Percentiles rank a stretch among this genome's conserved stretches.
These are phyloP conservation scores for Aeoliscus strigatus DNA, from an alignment of 2,797 vertebrate genomes.

Conservation along the genomic window DNA sequence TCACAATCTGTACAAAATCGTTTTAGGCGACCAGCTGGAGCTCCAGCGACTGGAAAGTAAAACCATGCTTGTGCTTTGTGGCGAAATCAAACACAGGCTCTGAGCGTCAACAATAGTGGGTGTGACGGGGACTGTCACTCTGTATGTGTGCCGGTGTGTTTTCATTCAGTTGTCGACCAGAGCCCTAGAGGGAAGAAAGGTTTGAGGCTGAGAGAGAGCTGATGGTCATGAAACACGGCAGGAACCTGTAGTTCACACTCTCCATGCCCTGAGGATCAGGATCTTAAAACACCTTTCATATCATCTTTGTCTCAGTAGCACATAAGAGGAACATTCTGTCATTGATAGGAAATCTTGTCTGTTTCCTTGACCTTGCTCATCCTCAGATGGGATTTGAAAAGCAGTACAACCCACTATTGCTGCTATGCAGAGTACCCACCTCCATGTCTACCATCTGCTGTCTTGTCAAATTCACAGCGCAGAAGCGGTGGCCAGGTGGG, in stretches of 20 bases:
- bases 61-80: slow-evolving; percentile 31
- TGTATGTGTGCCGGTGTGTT: slow-evolving; percentile 19
- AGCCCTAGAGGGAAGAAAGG: slow-evolving; percentile 7
- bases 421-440: not conserved
- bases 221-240: slow-evolving; percentile 26
- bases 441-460: slow-evolving; percentile 5
- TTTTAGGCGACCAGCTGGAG: slow-evolving; percentile 51
- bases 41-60: slow-evolving; percentile 25
- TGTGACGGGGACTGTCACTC: slow-evolving; percentile 33
- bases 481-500: slow-evolving; percentile 1
- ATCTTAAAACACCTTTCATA: slow-evolving; percentile 1
- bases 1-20: slow-evolving; percentile 44
- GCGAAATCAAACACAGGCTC: slow-evolving; percentile 36
- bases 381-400: not conserved
- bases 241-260: slow-evolving; percentile 27
- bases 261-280: not conserved
- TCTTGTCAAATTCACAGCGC: slow-evolving; percentile 14
- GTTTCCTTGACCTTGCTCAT: slow-evolving; percentile 2
- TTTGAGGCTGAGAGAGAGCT: slow-evolving; percentile 8
- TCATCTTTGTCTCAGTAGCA: not conserved
- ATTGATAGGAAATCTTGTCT: slow-evolving; percentile 1
- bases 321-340: not conserved
- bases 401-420: not conserved
- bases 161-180: slow-evolving; percentile 25
- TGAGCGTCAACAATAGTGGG: slow-evolving; percentile 33